Evolutionary conservation across 2,797 vertebrate species (phyloP), one percentile per base, ranked within the genome.

Genomic region (Crenichthys baileyi): DNA sequence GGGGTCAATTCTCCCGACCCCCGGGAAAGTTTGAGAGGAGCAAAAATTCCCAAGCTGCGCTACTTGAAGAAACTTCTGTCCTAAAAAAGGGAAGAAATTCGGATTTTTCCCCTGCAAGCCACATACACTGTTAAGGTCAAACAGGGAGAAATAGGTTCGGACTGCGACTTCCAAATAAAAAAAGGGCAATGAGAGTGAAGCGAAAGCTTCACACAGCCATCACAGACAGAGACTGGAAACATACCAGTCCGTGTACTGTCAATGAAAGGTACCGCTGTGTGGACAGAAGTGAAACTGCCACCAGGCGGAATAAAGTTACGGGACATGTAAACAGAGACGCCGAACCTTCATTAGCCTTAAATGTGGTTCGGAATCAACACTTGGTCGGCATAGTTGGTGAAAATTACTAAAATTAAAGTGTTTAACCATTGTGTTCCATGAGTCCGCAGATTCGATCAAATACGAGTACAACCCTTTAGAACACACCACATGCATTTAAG

Each of bases 1-100:
- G 94, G 96, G 97, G 97, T 97, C 97, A 97, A 95, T 97, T 96
- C 96, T 95, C 96, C 94, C 97, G 97, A 98, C 96, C 97, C 96
- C 87, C 92, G 95, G 92, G 93, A 96, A 96, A 97, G 96, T 96
- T 96, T 92, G 95, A 94, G 93, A 95, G 92, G 95, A 95, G 91
- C 91, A 94, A 88, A 94, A 87, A 95, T 96, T 97, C 96, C 95
- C 94, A 95, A 93, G 96, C 91, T 91, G 18, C 84, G 83, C 78
- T 61, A 67, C 83, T 80, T 80, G 60, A 79, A 85, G 7, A 70
- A 63, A 71, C 60, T 74, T 44, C 26, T 72, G 16, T 44, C 71
- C 56, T 70, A 5, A 24, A 39, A 44, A 70, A 31, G 26, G 56
- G 50, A n/a, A 56, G n/a, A 26, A 1, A 79, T 15, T 16, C 4